Conservation (phyloP, 92 coral and sea anemone species). For the Epizoanthus fatuus region DNA sequence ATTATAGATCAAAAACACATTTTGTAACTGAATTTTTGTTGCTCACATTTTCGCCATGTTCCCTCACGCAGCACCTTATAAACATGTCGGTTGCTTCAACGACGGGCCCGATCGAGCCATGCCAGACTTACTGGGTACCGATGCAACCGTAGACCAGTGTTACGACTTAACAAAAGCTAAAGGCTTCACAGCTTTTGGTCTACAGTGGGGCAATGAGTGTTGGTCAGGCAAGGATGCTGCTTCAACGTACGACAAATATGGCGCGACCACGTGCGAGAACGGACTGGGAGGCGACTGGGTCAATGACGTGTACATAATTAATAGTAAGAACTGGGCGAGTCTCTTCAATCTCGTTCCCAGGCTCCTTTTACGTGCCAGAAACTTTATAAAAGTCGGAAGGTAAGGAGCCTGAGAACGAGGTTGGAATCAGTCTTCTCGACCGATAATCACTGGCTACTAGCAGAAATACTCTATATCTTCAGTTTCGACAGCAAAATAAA, state of each 20-base stretch:
- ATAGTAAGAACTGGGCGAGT: background rate
- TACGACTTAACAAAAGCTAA: background rate
- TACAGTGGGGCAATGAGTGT: background rate
- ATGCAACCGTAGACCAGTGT: background rate
- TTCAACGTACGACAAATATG: background rate
- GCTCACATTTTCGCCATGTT: background rate
- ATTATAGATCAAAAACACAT: too few relatives aligned
- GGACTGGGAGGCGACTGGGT: background rate
- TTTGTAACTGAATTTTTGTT: too few relatives aligned
- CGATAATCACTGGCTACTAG: too few relatives aligned
- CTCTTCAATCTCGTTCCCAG: too few relatives aligned
- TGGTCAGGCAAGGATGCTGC: background rate
- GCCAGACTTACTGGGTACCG: background rate
- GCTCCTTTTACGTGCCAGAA: too few relatives aligned
- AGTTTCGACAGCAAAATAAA: too few relatives aligned
- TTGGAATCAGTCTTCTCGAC: too few relatives aligned
- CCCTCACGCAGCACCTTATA: background rate
- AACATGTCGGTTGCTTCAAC: background rate
- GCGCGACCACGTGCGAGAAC: background rate
- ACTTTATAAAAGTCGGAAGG: too few relatives aligned
- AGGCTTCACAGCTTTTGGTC: background rate
- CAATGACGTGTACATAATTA: background rate
- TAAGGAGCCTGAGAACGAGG: too few relatives aligned
- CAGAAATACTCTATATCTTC: too few relatives aligned
- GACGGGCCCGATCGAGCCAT: background rate